phyloP scores from a whole-genome alignment of 2,888 invertebrate genomes.

The Scaptomyza polygonia region DNA sequence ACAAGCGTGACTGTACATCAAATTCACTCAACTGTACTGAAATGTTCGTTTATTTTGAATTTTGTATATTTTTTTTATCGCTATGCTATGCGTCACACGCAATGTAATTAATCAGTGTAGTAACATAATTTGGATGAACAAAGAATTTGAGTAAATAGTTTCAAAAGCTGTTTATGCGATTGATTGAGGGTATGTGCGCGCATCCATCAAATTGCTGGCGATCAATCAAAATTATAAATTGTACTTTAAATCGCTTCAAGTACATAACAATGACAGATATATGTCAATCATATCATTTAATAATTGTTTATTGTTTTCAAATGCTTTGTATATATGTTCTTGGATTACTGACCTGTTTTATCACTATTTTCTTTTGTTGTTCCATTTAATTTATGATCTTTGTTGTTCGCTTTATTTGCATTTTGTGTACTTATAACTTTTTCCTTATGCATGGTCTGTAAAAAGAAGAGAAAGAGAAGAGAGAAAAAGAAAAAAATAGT shows the following conservation, averaged over 20 bases:
- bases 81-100: not conserved
- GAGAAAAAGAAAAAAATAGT: slow-evolving; percentile 21
- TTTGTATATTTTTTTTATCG: not conserved
- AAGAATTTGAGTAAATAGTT: slow-evolving; percentile 10
- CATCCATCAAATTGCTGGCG: slow-evolving; percentile 20
- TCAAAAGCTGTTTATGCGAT: slow-evolving; percentile 36
- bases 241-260: not conserved
- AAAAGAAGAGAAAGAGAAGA: slow-evolving; percentile 40
- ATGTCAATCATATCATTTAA: slow-evolving; percentile 17
- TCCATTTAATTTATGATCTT: slow-evolving; percentile 78
- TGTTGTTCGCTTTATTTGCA: slow-evolving; percentile 66
- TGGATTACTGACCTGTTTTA: slow-evolving; percentile 76
- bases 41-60: not conserved
- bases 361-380: slow-evolving; percentile 76
- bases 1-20: slow-evolving; percentile 32
- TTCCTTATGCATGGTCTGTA: slow-evolving; percentile 76
- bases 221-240: slow-evolving; percentile 41
- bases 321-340: slow-evolving; percentile 13
- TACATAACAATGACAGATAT: too few relatives aligned
- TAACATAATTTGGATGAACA: slow-evolving; percentile 3
- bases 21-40: not conserved
- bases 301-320: slow-evolving; percentile 6
- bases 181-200: slow-evolving; percentile 46
- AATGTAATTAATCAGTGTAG: slow-evolving; percentile 1
- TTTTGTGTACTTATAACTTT: slow-evolving; percentile 68